A percentile compares a stretch with the other conserved stretches of the same genome.
phyloP scores from a whole-genome alignment of 2,113 vertebrate genomes.

The Chionis minor region DNA sequence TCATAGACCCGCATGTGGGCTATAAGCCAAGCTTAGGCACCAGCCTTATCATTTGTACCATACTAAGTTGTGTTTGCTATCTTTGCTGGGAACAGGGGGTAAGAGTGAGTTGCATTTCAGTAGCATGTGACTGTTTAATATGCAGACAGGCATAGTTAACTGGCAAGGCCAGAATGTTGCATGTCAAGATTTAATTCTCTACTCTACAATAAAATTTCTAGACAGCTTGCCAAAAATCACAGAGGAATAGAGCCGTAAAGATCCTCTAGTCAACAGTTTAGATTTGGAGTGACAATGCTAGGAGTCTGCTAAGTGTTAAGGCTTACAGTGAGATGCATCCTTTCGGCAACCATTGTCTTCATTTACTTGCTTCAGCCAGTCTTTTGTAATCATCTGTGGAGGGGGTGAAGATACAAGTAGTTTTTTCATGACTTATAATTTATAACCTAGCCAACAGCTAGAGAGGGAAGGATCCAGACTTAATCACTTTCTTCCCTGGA shows the following conservation, averaged over 20 bases:
- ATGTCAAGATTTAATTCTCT: conserved; percentile 1
- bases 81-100: background rate
- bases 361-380: background rate
- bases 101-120: background rate
- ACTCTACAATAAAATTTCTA: background rate
- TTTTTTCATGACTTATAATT: background rate
- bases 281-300: background rate
- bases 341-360: background rate
- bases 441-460: background rate
- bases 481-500: background rate
- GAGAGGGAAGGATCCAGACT: background rate
- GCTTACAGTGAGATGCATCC: background rate
- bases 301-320: background rate
- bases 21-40: background rate
- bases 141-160: background rate
- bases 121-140: background rate
- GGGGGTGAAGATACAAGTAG: background rate
- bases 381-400: background rate
- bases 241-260: background rate
- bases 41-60: background rate
- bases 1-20: background rate
- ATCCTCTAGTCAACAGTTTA: background rate
- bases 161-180: background rate
- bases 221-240: background rate
- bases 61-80: background rate